Percentiles rank a stretch among this genome's conserved stretches.
Conservation (phyloP, 1,140 invertebrate genomes). For the Aphis gossypii region DNA sequence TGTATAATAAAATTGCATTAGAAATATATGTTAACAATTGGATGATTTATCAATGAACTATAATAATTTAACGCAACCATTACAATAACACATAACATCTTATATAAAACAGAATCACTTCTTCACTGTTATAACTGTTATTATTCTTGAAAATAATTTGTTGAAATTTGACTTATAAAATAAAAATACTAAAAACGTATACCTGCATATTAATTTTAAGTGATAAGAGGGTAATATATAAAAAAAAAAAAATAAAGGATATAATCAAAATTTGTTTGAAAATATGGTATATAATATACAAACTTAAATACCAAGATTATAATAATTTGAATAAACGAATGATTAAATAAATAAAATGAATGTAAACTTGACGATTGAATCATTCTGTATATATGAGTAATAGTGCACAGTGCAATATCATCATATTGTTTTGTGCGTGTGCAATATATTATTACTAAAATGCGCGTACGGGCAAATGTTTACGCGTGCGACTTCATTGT, state of each 20-base stretch:
- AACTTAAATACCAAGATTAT: neutral
- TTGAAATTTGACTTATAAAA: too few species aligned
- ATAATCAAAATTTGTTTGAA: neutral
- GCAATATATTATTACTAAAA: constrained; percentile 8
- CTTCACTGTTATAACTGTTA: too few species aligned
- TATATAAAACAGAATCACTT: neutral
- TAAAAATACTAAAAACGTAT: too few species aligned
- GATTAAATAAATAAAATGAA: neutral
- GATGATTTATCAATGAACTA: neutral
- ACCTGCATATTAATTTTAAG: too few species aligned
- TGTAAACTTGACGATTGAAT: neutral
- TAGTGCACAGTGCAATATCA: neutral
- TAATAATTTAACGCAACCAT: neutral
- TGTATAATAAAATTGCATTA: neutral
- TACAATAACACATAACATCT: neutral
- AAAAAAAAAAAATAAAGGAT: too few species aligned
- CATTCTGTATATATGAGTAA: neutral
- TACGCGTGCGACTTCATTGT: neutral
- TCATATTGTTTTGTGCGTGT: neutral
- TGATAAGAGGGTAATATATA: neutral
- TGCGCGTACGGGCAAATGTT: neutral
- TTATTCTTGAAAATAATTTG: neutral
- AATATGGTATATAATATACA: neutral
- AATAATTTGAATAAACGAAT: neutral
- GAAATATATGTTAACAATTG: neutral